A percentile compares a stretch with the other conserved stretches of the same genome.
These are phyloP conservation scores for Hapalemur alaotrensis DNA, from an alignment of 2,797 vertebrate species.

Conservation along the genomic window DNA sequence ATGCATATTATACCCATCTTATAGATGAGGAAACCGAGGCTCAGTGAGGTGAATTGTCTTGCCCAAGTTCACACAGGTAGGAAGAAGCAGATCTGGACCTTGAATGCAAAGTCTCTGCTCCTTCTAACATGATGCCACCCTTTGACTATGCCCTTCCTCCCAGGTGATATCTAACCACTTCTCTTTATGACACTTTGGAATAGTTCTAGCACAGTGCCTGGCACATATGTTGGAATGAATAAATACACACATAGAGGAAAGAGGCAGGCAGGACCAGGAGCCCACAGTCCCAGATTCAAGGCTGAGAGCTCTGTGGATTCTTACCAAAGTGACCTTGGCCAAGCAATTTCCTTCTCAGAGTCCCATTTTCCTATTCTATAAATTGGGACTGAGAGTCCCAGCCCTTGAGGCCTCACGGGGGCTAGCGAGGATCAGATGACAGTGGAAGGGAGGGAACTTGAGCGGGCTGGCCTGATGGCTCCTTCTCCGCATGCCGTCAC, in stretches of 20 bases:
- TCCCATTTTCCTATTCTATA: neutral
- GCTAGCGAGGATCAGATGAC: neutral
- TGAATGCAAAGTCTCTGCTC: neutral
- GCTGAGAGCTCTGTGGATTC: neutral
- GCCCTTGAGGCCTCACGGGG: neutral
- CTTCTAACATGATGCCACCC: neutral
- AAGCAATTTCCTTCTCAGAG: neutral
- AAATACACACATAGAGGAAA: neutral
- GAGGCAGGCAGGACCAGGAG: neutral
- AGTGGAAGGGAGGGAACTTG: too few relatives aligned
- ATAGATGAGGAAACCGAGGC: neutral
- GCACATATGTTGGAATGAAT: neutral
- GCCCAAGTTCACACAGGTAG: neutral
- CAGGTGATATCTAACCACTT: neutral
- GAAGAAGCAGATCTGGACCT: neutral
- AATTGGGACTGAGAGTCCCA: neutral
- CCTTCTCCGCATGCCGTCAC: neutral
- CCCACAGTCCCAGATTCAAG: neutral
- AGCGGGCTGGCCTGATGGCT: fast-evolving
- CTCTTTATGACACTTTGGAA: neutral
- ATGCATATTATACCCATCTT: neutral
- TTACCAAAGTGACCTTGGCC: neutral
- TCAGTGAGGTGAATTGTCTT: neutral
- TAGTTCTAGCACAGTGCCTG: neutral
- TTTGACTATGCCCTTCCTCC: neutral